A percentile compares a stretch with the other conserved stretches of the same genome.
Conservation (phyloP, 2,888 invertebrate genomes). For the Polydesmus complanatus region DNA sequence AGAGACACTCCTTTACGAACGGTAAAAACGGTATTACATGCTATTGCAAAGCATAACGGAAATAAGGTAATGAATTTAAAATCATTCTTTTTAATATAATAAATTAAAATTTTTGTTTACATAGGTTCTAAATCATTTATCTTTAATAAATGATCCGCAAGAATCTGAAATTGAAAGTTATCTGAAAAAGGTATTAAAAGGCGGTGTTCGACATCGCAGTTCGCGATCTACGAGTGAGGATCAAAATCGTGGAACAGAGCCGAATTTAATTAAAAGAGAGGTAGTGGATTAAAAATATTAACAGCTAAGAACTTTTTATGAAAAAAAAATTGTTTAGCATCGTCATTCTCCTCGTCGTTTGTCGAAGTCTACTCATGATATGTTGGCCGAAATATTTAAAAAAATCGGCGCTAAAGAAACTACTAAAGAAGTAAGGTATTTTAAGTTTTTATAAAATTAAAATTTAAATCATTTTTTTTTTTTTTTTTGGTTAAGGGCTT, state of each 20-base stretch:
- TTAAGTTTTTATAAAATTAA: background rate
- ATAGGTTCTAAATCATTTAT: slow-evolving; percentile 43
- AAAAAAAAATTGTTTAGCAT: slow-evolving; percentile 12
- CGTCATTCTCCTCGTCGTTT: slow-evolving; percentile 38
- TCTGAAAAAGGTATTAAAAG: slow-evolving; percentile 49
- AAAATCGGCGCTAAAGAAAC: slow-evolving; percentile 80
- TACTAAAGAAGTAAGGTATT: slow-evolving; percentile 42
- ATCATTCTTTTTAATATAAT: background rate
- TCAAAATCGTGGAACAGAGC: background rate
- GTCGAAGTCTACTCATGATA: slow-evolving; percentile 68
- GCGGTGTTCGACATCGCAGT: slow-evolving; percentile 12
- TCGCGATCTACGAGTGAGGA: background rate
- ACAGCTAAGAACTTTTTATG: background rate
- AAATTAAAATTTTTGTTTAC: background rate
- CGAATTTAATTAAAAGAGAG: background rate
- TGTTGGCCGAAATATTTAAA: slow-evolving; percentile 74
- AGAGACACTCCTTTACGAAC: slow-evolving; percentile 72
- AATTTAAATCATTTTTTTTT: background rate
- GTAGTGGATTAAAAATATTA: background rate
- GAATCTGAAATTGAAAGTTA: slow-evolving; percentile 78
- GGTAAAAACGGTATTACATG: slow-evolving; percentile 83
- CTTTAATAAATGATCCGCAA: slow-evolving; percentile 42
- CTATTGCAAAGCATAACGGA: slow-evolving; percentile 77
- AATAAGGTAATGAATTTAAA: slow-evolving; percentile 38
- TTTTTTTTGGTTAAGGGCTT: slow-evolving; percentile 45